Conservation (phyloP, 1,140 invertebrate genomes). For the Bombus impatiens region DNA sequence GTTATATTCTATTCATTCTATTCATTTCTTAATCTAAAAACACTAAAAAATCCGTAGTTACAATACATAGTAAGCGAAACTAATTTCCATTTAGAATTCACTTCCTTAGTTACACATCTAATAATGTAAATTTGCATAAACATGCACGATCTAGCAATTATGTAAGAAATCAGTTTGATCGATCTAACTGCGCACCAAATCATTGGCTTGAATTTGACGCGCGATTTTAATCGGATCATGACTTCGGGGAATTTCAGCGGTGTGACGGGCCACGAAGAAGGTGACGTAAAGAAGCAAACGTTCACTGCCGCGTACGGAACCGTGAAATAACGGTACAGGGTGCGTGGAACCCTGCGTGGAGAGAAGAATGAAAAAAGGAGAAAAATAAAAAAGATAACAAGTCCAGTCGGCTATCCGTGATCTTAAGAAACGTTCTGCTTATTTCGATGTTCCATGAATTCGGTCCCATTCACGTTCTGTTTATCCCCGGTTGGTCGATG, state of each 20-base stretch:
- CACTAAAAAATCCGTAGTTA: no score
- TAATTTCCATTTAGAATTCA: neutral
- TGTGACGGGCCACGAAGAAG: neutral
- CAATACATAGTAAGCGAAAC: no score
- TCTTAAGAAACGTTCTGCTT: conserved; percentile 38
- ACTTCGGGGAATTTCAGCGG: conserved; percentile 14
- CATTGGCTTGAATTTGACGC: neutral
- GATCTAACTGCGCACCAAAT: neutral
- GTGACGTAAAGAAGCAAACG: conserved; percentile 23
- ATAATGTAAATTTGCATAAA: neutral
- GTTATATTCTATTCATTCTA: no score
- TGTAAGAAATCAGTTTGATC: neutral
- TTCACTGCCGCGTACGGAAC: conserved; percentile 37
- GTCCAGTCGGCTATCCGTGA: conserved; percentile 42
- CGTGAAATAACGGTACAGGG: conserved; percentile 61
- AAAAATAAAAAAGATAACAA: neutral
- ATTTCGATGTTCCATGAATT: conserved; percentile 10
- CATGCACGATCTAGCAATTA: neutral
- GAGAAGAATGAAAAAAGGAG: neutral
- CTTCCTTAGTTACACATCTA: neutral
- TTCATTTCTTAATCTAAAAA: no score
- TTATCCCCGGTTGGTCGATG: neutral
- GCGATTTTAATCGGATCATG: conserved; percentile 20
- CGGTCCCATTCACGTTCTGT: conserved; percentile 31
- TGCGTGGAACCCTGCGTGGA: conserved; percentile 19